Evolutionary conservation across 2,888 invertebrate species (phyloP).

Genomic region (Brachypalpus laphriformis): DNA sequence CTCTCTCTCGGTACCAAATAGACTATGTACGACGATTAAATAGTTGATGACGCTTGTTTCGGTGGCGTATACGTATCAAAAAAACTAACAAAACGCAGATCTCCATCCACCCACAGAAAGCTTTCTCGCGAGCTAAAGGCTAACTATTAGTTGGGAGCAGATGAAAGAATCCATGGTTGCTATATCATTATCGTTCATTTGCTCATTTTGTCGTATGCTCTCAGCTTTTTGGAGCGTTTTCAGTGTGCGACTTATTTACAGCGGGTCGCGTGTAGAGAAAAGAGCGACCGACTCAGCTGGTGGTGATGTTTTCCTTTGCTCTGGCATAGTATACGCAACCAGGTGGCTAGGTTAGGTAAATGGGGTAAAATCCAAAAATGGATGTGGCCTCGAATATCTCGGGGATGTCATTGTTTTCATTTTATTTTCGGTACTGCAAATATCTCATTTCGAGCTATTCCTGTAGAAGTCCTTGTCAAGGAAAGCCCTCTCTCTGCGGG

Average conservation of each 20-base stretch:
- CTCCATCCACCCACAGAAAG: conserved; percentile 20
- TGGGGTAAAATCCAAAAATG: conserved; percentile 20
- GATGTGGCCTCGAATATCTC: conserved; percentile 32
- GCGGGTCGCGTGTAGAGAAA: conserved; percentile 20
- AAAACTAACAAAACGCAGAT: conserved; percentile 14
- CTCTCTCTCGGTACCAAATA: conserved; percentile 27
- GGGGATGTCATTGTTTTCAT: conserved; percentile 25
- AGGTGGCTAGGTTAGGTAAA: conserved; percentile 17
- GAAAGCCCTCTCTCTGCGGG: background rate
- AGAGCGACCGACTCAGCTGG: conserved; percentile 37
- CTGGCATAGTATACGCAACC: background rate
- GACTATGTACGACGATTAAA: conserved; percentile 39
- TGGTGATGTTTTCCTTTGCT: background rate
- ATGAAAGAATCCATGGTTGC: background rate
- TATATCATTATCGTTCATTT: conserved; percentile 44
- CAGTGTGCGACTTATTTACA: conserved; percentile 41
- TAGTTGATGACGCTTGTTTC: conserved; percentile 54
- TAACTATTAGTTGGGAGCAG: conserved; percentile 1
- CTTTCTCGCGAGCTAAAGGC: conserved; percentile 28
- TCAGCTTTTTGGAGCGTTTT: conserved; percentile 34
- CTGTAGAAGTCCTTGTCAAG: conserved; percentile 3
- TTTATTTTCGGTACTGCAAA: conserved; percentile 23
- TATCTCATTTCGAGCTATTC: background rate
- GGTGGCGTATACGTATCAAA: conserved; percentile 60
- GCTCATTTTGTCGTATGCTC: conserved; percentile 36